Conservation (phyloP, 2,113 vertebrate genomes). For the Motacilla tschutschensis region DNA sequence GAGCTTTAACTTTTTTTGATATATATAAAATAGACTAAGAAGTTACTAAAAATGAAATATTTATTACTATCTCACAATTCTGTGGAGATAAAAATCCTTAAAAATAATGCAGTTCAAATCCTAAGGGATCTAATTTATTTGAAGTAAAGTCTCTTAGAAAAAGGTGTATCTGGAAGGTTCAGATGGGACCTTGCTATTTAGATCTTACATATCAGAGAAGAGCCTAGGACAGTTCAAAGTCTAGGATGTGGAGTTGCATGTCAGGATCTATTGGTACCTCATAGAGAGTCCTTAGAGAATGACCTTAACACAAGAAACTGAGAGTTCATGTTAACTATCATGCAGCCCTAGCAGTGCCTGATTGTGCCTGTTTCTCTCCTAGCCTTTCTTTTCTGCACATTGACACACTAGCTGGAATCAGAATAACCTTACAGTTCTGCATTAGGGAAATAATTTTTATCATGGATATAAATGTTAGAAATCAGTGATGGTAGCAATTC, state of each 20-base stretch:
- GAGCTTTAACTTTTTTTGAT: not conserved
- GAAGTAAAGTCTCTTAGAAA: conserved; percentile 22
- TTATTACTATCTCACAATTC: conserved; percentile 23
- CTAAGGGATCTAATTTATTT: conserved; percentile 29
- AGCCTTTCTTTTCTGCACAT: not conserved
- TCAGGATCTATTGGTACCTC: not conserved
- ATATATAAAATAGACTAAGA: not conserved
- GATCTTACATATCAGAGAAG: not conserved
- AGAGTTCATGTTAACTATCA: not conserved
- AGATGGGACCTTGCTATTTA: conserved; percentile 7
- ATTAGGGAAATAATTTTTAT: not conserved
- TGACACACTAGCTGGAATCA: not conserved
- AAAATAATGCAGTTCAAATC: conserved; percentile 29
- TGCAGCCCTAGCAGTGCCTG: not conserved
- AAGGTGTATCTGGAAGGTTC: conserved; percentile 16
- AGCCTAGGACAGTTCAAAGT: conserved; percentile 11
- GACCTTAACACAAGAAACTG: not conserved
- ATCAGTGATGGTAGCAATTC: not conserved
- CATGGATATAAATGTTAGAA: not conserved
- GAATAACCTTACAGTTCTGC: not conserved
- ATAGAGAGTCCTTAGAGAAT: not conserved
- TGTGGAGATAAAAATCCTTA: not conserved
- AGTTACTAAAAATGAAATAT: conserved; percentile 44
- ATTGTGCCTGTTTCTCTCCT: not conserved
- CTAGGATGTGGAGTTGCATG: not conserved